Evolutionary conservation across 2,888 invertebrate genomes (phyloP).

Genomic region (Erebia palarica): DNA sequence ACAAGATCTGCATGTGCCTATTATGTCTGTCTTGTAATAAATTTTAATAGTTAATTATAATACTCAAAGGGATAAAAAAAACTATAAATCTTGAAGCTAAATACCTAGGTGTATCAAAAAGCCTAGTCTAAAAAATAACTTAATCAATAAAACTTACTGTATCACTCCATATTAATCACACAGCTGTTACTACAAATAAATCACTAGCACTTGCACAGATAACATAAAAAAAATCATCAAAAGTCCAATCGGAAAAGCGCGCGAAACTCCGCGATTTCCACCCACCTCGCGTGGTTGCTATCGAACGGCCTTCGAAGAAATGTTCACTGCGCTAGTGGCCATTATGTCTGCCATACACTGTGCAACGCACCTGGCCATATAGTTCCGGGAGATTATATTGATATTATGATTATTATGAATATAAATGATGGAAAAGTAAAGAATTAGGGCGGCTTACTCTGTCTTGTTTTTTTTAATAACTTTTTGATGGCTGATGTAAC

Average conservation of each 20-base stretch:
- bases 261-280: constrained; percentile 25
- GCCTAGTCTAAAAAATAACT: neutral
- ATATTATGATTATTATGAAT: neutral
- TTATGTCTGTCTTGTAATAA: too few relatives aligned
- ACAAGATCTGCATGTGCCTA: too few relatives aligned
- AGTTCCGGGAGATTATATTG: constrained; percentile 13
- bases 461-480: neutral
- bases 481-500: neutral
- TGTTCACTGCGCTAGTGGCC: constrained; percentile 19
- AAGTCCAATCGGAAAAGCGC: constrained; percentile 4
- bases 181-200: neutral
- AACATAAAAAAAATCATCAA: constrained; percentile 17
- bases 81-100: too few relatives aligned
- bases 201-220: constrained; percentile 20
- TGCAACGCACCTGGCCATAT: constrained; percentile 20
- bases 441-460: neutral
- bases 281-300: constrained; percentile 28
- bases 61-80: too few relatives aligned
- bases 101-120: too few relatives aligned
- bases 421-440: neutral
- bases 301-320: constrained; percentile 35
- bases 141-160: neutral
- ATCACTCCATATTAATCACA: neutral
- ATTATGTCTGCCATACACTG: constrained; percentile 18
- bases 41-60: too few relatives aligned